These are phyloP conservation scores for Drosophila anomelani DNA, from an alignment of 2,888 invertebrate species.

Conservation along the genomic window DNA sequence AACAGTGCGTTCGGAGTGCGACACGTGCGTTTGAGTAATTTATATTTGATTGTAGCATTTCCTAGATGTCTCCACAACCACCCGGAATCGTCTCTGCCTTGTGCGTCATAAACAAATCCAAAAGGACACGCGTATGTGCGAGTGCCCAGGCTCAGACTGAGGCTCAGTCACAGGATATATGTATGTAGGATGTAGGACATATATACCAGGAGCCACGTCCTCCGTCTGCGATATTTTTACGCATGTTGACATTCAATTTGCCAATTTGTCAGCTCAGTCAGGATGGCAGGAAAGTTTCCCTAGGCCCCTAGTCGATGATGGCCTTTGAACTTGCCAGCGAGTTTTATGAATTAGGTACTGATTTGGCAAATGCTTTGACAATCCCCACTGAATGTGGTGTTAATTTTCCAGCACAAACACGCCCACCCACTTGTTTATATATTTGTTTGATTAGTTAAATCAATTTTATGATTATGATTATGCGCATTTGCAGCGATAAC, in stretches of 20 bases:
- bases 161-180: constrained; percentile 5
- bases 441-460: constrained; percentile 74
- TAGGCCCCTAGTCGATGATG: constrained; percentile 56
- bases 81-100: constrained; percentile 33
- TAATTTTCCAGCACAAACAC: constrained; percentile 55
- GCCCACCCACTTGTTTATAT: constrained; percentile 47
- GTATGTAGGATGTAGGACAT: background rate
- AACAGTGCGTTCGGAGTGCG: constrained; percentile 14
- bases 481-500: constrained; percentile 39
- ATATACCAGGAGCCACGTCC: constrained; percentile 20
- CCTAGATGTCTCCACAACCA: constrained; percentile 13
- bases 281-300: constrained; percentile 59
- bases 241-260: constrained; percentile 81
- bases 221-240: constrained; percentile 68
- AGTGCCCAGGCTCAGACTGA: constrained; percentile 2
- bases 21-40: constrained; percentile 75
- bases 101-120: constrained; percentile 75
- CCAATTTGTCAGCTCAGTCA: constrained; percentile 63
- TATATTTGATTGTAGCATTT: constrained; percentile 68
- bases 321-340: constrained; percentile 62
- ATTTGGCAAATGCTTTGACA: constrained; percentile 57
- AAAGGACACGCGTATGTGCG: constrained; percentile 61
- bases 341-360: constrained; percentile 74
- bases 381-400: constrained; percentile 69
- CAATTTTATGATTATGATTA: constrained; percentile 70